phyloP scores from a whole-genome alignment of 2,797 vertebrate genomes.

The Hafferia zeledoni region DNA sequence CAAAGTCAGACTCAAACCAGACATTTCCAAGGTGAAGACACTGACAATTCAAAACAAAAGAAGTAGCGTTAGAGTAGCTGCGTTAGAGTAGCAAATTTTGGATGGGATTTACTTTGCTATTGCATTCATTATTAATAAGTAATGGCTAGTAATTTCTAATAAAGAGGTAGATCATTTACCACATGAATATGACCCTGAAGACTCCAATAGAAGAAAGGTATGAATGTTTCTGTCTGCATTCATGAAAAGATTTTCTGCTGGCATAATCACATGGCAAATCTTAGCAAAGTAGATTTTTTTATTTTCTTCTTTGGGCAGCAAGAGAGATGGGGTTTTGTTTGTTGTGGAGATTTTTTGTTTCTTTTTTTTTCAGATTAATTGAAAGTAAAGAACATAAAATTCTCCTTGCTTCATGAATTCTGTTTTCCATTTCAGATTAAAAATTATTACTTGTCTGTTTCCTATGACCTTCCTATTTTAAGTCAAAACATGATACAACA shows the following conservation, averaged over 20 bases:
- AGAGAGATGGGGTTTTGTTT: background rate
- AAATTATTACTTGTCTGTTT: background rate
- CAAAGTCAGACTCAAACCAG: background rate
- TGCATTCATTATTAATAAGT: background rate
- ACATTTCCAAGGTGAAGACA: background rate
- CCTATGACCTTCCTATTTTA: background rate
- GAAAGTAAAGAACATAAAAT: background rate
- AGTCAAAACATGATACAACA: background rate
- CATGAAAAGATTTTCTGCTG: background rate
- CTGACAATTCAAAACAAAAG: background rate
- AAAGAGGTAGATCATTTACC: background rate
- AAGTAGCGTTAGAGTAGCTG: background rate
- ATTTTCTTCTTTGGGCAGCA: background rate
- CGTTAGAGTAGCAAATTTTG: background rate
- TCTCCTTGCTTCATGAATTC: background rate
- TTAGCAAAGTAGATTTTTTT: background rate
- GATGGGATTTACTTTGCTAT: background rate
- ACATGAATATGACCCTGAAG: background rate
- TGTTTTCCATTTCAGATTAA: background rate
- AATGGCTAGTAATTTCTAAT: background rate
- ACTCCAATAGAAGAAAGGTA: background rate
- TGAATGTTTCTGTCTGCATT: background rate
- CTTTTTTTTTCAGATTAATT: background rate
- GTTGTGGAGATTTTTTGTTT: background rate
- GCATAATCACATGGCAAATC: background rate